These are phyloP conservation scores for Lophura nycthemera DNA, from an alignment of 2,113 vertebrate genomes.

Conservation along the genomic window DNA sequence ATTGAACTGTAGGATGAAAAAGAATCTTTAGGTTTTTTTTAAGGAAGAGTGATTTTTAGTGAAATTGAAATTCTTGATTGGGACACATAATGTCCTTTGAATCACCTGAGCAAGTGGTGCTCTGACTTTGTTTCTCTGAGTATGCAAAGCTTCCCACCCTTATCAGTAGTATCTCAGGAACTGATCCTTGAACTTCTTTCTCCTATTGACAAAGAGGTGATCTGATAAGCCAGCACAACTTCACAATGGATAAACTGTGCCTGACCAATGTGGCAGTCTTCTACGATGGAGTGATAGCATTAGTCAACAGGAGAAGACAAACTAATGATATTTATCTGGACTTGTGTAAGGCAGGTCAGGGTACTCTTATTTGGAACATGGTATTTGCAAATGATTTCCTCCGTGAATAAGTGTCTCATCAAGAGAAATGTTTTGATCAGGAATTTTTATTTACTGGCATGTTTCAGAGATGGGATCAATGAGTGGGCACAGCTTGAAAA, in stretches of 20 bases:
- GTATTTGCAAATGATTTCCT: background rate
- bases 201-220: background rate
- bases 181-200: background rate
- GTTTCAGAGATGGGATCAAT: background rate
- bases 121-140: background rate
- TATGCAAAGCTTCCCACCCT: background rate
- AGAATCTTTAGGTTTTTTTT: background rate
- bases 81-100: background rate
- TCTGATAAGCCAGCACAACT: background rate
- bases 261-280: too few relatives aligned
- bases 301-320: too few relatives aligned
- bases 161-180: background rate
- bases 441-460: background rate
- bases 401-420: background rate
- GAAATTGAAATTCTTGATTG: background rate
- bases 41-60: background rate
- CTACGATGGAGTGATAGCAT: too few relatives aligned
- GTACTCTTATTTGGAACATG: background rate
- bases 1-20: background rate
- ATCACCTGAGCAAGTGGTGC: background rate
- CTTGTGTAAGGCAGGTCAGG: background rate
- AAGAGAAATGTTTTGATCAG: constrained; percentile 15
- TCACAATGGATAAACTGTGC: too few relatives aligned
- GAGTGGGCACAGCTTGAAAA: background rate
- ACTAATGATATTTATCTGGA: too few relatives aligned